Percentiles rank a stretch among this genome's conserved stretches.
Evolutionary conservation across 2,113 vertebrate genomes (phyloP).

Genomic region (Dunckerocampus dactyliophorus): DNA sequence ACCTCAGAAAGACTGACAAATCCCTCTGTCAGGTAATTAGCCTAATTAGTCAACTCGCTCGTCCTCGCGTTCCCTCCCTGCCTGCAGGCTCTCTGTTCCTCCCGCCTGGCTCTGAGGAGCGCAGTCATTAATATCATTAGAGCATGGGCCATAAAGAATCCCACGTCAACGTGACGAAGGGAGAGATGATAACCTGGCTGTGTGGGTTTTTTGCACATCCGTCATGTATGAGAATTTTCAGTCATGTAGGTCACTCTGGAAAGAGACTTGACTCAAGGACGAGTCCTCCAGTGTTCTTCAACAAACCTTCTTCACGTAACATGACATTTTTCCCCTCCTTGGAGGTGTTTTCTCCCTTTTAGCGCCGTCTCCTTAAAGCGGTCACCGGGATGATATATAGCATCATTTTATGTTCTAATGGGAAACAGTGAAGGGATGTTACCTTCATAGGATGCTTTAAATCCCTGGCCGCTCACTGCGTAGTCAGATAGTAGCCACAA

Average conservation of each 20-base stretch:
- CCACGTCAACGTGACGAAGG: slow-evolving; percentile 33
- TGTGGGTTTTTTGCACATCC: slow-evolving; percentile 21
- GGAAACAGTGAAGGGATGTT: slow-evolving; percentile 32
- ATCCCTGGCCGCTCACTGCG: slow-evolving; percentile 95
- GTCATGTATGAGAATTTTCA: not conserved
- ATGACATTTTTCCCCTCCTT: not conserved
- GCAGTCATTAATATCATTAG: slow-evolving; percentile 53
- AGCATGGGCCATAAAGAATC: slow-evolving; percentile 55
- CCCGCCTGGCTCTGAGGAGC: slow-evolving; percentile 32
- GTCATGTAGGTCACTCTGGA: not conserved
- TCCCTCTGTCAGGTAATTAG: slow-evolving; percentile 57
- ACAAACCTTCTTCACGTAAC: slow-evolving; percentile 1
- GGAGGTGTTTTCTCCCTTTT: not conserved
- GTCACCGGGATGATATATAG: slow-evolving; percentile 3
- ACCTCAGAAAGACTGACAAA: slow-evolving; percentile 46
- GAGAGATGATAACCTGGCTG: slow-evolving; percentile 20
- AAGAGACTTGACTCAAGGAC: not conserved
- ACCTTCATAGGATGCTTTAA: slow-evolving; percentile 94
- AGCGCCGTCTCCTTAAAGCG: slow-evolving; percentile 1
- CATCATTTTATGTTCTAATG: slow-evolving; percentile 5
- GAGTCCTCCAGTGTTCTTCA: not conserved
- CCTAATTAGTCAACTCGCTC: slow-evolving; percentile 54
- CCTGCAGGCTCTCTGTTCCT: slow-evolving; percentile 19
- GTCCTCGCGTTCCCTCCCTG: slow-evolving; percentile 32
- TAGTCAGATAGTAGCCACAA: slow-evolving; percentile 94